Evolutionary conservation across 2,888 invertebrate species (phyloP).

Genomic region (Opisthograptis luteolata): DNA sequence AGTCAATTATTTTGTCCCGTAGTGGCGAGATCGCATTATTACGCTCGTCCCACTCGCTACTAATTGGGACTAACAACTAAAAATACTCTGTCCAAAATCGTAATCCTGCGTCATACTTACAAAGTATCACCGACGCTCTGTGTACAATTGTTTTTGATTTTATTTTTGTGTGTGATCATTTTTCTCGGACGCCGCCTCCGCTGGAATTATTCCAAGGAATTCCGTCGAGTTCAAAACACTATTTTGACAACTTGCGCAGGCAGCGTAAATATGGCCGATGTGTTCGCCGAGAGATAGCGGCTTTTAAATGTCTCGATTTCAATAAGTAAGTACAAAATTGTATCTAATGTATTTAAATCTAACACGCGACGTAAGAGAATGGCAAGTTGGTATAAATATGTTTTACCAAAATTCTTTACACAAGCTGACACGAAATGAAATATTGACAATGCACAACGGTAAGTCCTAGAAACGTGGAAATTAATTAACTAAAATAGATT

Average conservation of each 20-base stretch:
- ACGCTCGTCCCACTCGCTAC: neutral
- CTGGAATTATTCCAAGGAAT: conserved; percentile 77
- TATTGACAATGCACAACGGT: too few relatives aligned
- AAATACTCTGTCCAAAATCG: conserved; percentile 9
- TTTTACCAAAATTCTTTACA: too few relatives aligned
- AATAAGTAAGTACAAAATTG: too few relatives aligned
- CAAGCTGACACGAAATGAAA: too few relatives aligned
- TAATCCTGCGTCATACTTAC: conserved; percentile 22
- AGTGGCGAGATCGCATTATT: too few relatives aligned
- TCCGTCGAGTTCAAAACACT: conserved; percentile 53
- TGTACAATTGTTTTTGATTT: conserved; percentile 45
- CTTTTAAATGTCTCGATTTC: too few relatives aligned
- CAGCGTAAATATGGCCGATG: conserved; percentile 28
- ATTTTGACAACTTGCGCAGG: conserved; percentile 27
- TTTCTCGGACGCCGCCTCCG: conserved; percentile 37
- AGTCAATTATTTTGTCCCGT: too few relatives aligned
- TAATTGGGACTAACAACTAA: neutral
- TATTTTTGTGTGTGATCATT: conserved; percentile 45
- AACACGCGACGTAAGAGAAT: too few relatives aligned
- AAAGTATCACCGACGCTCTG: conserved; percentile 24
- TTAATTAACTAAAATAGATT: too few relatives aligned
- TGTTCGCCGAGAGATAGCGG: conserved; percentile 13
- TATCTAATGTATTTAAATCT: too few relatives aligned
- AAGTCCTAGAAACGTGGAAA: too few relatives aligned
- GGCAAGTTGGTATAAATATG: too few relatives aligned